phyloP scores from a whole-genome alignment of 2,797 vertebrate species.

The Acipenser transmontanus region DNA sequence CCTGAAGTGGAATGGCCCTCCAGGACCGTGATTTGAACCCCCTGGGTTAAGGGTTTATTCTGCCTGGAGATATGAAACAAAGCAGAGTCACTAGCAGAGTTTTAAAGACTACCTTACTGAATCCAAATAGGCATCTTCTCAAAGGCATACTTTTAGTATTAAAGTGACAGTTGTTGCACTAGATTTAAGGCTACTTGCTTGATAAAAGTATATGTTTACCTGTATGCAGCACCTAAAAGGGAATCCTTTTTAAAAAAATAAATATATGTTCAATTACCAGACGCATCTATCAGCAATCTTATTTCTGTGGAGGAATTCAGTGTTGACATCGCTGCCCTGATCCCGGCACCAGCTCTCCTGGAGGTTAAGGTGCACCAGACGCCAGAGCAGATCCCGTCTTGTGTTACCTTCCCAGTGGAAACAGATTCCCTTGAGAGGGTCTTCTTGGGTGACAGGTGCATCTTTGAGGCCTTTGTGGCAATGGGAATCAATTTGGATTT shows the following conservation, averaged over 20 bases:
- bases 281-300: conserved; percentile 30
- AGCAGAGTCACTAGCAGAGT: too few relatives aligned
- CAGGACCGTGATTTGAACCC: too few relatives aligned
- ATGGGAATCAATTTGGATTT: conserved; percentile 23
- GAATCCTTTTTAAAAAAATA: neutral
- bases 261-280: conserved; percentile 25
- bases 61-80: neutral
- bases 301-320: conserved; percentile 33
- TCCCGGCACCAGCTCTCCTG: conserved; percentile 18
- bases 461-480: conserved; percentile 25
- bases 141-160: too few relatives aligned
- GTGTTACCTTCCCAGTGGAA: conserved; percentile 20
- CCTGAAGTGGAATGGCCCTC: too few relatives aligned
- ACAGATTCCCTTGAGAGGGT: conserved; percentile 18
- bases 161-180: too few relatives aligned
- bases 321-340: conserved; percentile 23
- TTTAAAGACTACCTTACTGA: too few relatives aligned
- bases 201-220: too few relatives aligned
- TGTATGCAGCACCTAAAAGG: too few relatives aligned
- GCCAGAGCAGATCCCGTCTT: conserved; percentile 25
- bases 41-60: too few relatives aligned
- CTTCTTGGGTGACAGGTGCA: conserved; percentile 25
- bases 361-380: conserved; percentile 31
- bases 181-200: too few relatives aligned
- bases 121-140: too few relatives aligned